Percentiles rank a stretch among this genome's conserved stretches.
Evolutionary conservation across 2,113 vertebrate species (phyloP).

Genomic region (Fukomys damarensis): DNA sequence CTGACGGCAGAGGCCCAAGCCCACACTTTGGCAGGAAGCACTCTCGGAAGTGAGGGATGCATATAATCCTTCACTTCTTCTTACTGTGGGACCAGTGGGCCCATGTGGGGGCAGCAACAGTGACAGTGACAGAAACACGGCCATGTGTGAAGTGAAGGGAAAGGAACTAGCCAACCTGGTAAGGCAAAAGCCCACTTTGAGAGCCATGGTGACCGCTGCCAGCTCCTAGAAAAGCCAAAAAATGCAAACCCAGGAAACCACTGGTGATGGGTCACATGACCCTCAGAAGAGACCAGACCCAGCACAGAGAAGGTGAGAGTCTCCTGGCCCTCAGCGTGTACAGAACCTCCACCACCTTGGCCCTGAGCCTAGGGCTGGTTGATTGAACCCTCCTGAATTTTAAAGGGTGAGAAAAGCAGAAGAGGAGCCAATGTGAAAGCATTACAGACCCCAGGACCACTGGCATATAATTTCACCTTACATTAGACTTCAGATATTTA

Average conservation of each 20-base stretch:
- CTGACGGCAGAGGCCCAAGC: not conserved
- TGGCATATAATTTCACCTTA: not conserved
- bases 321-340: not conserved
- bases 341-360: not conserved
- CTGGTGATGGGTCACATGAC: not conserved
- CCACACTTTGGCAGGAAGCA: not conserved
- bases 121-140: not conserved
- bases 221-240: not conserved
- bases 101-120: not conserved
- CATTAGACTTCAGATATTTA: not conserved
- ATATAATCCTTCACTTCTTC: not conserved
- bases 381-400: not conserved
- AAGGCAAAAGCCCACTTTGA: accelerated
- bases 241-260: not conserved
- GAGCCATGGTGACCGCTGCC: accelerated
- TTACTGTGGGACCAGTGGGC: not conserved
- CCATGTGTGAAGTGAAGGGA: not conserved
- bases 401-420: not conserved
- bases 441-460: not conserved
- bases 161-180: not conserved
- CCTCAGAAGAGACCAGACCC: not conserved
- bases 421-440: not conserved
- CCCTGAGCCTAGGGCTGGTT: not conserved
- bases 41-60: not conserved
- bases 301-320: not conserved